These are phyloP conservation scores for Drosophila pegasa DNA, from an alignment of 2,888 invertebrate species.

Conservation along the genomic window DNA sequence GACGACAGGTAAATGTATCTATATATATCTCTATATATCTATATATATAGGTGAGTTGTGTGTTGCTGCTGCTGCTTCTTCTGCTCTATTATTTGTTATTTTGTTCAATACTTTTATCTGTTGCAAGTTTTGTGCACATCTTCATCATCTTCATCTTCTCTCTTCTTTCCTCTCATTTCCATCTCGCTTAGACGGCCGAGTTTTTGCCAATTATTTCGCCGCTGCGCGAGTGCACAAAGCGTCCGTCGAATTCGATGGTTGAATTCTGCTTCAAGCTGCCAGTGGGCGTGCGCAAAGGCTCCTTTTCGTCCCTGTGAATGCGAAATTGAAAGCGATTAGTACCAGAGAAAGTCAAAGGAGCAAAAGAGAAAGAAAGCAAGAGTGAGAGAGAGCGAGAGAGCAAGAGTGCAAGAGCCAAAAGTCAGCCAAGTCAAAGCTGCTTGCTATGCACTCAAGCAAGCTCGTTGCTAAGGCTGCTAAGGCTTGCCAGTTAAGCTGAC, in stretches of 20 bases:
- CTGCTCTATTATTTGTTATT: slow-evolving; percentile 10
- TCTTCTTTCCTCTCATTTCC: background rate
- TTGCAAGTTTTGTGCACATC: slow-evolving; percentile 61
- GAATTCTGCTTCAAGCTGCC: slow-evolving; percentile 90
- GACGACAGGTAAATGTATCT: slow-evolving; percentile 11
- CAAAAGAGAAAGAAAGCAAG: background rate
- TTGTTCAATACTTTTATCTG: slow-evolving; percentile 47
- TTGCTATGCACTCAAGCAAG: background rate
- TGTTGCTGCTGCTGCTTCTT: slow-evolving; percentile 14
- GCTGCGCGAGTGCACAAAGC: slow-evolving; percentile 92
- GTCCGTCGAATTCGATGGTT: slow-evolving; percentile 93
- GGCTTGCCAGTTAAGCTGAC: background rate
- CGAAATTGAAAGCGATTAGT: slow-evolving; percentile 4
- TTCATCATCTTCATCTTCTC: too few species aligned
- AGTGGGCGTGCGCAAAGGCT: slow-evolving; percentile 88
- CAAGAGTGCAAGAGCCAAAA: background rate
- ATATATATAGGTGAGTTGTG: slow-evolving; percentile 18
- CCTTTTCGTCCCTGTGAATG: slow-evolving; percentile 90
- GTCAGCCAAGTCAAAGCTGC: slow-evolving; percentile 4
- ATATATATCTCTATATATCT: background rate
- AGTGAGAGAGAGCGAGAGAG: background rate
- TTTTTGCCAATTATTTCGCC: slow-evolving; percentile 95
- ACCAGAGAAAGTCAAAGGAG: background rate
- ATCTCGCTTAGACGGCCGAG: slow-evolving; percentile 89
- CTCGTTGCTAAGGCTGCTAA: background rate